Conservation (phyloP, 1,140 invertebrate genomes). For the Daktulosphaira vitifoliae region DNA sequence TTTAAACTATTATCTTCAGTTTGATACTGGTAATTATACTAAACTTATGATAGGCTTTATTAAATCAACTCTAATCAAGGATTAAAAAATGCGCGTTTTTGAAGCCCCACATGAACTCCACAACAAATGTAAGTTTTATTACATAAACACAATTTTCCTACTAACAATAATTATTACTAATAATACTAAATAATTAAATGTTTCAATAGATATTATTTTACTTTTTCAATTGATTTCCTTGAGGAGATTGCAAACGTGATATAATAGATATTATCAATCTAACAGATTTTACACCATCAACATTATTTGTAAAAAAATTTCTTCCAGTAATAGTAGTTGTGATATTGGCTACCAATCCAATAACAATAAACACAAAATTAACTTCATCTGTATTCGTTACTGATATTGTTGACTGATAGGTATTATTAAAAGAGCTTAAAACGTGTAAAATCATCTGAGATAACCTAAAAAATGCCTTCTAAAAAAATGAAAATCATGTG, state of each 20-base stretch:
- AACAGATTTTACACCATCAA: neutral
- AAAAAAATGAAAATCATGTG: neutral
- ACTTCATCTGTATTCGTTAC: neutral
- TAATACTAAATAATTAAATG: too few relatives aligned
- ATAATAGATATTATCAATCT: neutral
- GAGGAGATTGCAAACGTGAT: neutral
- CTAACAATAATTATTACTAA: too few relatives aligned
- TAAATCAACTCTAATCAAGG: too few relatives aligned
- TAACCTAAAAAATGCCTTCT: neutral
- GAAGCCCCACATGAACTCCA: too few relatives aligned
- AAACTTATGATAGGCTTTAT: too few relatives aligned
- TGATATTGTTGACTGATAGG: neutral
- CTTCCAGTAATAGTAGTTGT: neutral
- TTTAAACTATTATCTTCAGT: too few relatives aligned
- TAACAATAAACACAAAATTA: neutral
- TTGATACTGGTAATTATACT: too few relatives aligned
- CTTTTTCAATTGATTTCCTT: slow-evolving; percentile 15
- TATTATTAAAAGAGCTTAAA: neutral
- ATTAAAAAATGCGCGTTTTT: too few relatives aligned
- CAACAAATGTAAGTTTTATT: too few relatives aligned
- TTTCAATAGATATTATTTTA: neutral
- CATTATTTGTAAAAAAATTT: neutral
- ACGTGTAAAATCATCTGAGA: neutral
- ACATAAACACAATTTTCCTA: too few relatives aligned
- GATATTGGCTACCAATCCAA: slow-evolving; percentile 12